Conservation (phyloP, 1,140 invertebrate species). For the Condylostylus longicornis region DNA sequence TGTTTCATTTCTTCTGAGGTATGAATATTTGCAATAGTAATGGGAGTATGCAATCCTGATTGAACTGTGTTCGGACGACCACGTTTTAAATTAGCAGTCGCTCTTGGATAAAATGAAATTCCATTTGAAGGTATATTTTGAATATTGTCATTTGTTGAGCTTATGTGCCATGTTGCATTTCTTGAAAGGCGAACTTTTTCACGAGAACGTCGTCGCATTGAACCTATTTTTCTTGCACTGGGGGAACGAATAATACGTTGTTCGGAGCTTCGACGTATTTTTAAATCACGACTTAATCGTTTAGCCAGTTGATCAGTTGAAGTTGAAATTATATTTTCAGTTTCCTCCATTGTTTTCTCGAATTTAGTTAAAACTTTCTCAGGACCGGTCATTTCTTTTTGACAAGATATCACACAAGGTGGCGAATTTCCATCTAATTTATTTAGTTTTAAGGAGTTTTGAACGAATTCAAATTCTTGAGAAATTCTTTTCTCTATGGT, state of each 20-base stretch:
- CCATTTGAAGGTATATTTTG: neutral
- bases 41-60: conserved; percentile 19
- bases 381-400: conserved; percentile 15
- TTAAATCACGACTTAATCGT: conserved; percentile 51
- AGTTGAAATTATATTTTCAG: conserved; percentile 40
- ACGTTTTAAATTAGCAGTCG: conserved; percentile 13
- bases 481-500: conserved; percentile 53
- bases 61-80: conserved; percentile 18
- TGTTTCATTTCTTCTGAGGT: conserved; percentile 5
- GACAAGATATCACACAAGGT: too few relatives aligned
- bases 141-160: conserved; percentile 2
- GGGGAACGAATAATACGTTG: conserved; percentile 60
- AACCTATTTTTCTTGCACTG: conserved; percentile 63
- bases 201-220: conserved; percentile 48
- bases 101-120: conserved; percentile 1
- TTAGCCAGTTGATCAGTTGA: conserved; percentile 53
- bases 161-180: conserved; percentile 25
- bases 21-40: neutral
- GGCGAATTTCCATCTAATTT: conserved; percentile 5
- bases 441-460: conserved; percentile 2
- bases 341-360: conserved; percentile 53
- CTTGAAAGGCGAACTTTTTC: conserved; percentile 28
- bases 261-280: conserved; percentile 50
- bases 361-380: conserved; percentile 49
- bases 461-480: conserved; percentile 41